phyloP scores from a whole-genome alignment of 2,797 vertebrate species.

The Neosilurus hyrtlii region DNA sequence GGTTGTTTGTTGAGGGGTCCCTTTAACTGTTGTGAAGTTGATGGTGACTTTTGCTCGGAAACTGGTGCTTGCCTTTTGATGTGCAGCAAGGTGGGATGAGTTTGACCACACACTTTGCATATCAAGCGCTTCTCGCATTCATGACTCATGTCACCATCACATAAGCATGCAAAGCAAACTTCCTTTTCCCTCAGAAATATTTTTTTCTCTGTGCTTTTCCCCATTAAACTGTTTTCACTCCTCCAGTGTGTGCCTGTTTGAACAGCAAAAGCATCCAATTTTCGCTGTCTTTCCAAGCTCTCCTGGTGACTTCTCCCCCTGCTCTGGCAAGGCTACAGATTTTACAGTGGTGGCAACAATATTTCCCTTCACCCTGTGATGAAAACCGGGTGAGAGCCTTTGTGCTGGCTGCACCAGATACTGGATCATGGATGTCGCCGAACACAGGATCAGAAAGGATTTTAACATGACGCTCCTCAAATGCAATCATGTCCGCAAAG shows the following conservation, averaged over 20 bases:
- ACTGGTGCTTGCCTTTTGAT: not conserved
- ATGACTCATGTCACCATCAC: not conserved
- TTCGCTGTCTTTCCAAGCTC: too few relatives aligned
- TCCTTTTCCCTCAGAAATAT: constrained; percentile 13
- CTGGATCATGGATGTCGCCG: not conserved
- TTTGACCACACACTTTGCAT: too few relatives aligned
- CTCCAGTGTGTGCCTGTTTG: not conserved
- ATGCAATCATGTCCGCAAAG: not conserved
- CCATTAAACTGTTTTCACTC: not conserved
- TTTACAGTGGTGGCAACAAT: constrained; percentile 10
- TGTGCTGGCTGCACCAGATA: too few relatives aligned
- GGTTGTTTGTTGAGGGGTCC: too few relatives aligned
- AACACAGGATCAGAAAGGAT: constrained; percentile 23
- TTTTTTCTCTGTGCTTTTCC: constrained; percentile 21
- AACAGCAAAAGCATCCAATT: not conserved
- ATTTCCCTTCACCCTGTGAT: not conserved
- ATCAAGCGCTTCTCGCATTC: not conserved
- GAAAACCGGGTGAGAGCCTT: not conserved
- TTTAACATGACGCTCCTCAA: constrained; percentile 17
- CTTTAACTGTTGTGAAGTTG: too few relatives aligned
- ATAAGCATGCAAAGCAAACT: constrained; percentile 17
- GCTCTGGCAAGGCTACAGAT: not conserved
- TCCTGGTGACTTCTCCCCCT: too few relatives aligned
- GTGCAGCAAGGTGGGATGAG: too few relatives aligned
- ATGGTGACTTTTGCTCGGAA: not conserved